These are phyloP conservation scores for Dendrolimus kikuchii DNA, from an alignment of 1,140 invertebrate genomes.

Conservation along the genomic window DNA sequence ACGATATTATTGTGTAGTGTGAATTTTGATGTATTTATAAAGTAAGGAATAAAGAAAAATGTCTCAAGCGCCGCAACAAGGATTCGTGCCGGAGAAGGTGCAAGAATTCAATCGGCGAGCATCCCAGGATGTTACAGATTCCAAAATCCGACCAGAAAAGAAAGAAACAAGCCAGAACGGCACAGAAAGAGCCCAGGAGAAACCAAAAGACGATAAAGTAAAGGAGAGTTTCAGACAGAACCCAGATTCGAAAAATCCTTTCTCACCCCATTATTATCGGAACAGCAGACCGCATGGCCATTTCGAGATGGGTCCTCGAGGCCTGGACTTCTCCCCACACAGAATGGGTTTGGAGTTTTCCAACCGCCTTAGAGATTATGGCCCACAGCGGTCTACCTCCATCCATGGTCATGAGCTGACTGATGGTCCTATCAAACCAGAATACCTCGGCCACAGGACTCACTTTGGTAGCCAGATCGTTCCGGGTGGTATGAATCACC, in stretches of 20 bases:
- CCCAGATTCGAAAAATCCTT: conserved; percentile 54
- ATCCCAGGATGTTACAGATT: conserved; percentile 44
- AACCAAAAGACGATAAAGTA: conserved; percentile 35
- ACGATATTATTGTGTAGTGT: conserved; percentile 38
- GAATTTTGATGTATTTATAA: conserved; percentile 51
- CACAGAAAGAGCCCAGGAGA: conserved; percentile 28
- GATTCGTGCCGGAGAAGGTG: conserved; percentile 62
- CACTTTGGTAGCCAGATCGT: conserved; percentile 58
- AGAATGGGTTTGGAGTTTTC: conserved; percentile 56
- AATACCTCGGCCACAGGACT: conserved; percentile 47
- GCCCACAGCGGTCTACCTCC: conserved; percentile 61
- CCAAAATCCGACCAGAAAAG: conserved; percentile 35
- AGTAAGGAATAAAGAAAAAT: conserved; percentile 28
- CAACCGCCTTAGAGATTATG: conserved; percentile 50
- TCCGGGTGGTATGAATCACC: conserved; percentile 53
- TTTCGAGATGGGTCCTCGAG: conserved; percentile 67
- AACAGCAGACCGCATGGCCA: conserved; percentile 51
- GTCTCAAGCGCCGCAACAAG: conserved; percentile 62
- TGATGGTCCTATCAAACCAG: conserved; percentile 56
- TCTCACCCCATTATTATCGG: conserved; percentile 52
- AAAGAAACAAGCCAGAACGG: conserved; percentile 44
- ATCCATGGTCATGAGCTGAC: conserved; percentile 68
- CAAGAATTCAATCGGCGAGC: conserved; percentile 61
- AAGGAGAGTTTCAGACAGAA: conserved; percentile 28
- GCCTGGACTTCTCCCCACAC: conserved; percentile 66